These are phyloP conservation scores for Lagria hirta DNA, from an alignment of 2,888 invertebrate genomes.

Conservation along the genomic window DNA sequence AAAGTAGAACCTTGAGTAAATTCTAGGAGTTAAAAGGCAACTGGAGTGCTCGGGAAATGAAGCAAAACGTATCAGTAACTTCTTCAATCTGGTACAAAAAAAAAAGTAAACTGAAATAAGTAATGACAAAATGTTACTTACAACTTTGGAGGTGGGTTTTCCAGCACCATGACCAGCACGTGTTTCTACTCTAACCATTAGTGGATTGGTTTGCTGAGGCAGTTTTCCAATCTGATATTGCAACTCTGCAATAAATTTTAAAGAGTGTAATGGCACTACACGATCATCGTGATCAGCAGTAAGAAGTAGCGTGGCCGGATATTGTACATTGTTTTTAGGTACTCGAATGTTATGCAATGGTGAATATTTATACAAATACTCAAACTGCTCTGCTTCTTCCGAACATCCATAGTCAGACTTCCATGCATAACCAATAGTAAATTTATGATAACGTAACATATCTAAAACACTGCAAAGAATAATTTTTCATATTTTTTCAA, in stretches of 20 bases:
- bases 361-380: constrained; percentile 82
- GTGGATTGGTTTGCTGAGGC: constrained; percentile 74
- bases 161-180: constrained; percentile 97
- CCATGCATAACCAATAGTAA: constrained; percentile 98
- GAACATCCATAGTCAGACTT: constrained; percentile 92
- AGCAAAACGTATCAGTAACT: constrained; percentile 84
- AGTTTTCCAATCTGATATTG: constrained; percentile 71
- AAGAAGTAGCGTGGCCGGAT: constrained; percentile 87
- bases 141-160: constrained; percentile 92
- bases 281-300: constrained; percentile 99
- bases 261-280: constrained; percentile 95
- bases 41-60: constrained; percentile 73
- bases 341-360: constrained; percentile 88
- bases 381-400: constrained; percentile 82
- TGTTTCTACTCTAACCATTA: constrained; percentile 88
- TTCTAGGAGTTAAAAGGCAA: constrained; percentile 47
- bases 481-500: constrained; percentile 9
- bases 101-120: constrained; percentile 6
- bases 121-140: no score
- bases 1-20: no score
- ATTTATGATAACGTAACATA: constrained; percentile 96
- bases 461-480: constrained; percentile 79
- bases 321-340: constrained; percentile 68
- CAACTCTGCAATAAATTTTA: constrained; percentile 90
- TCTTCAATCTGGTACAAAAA: constrained; percentile 82